Base-by-base conservation (phyloP, 2,113 vertebrate genomes). In the Psephotus haematonotus region DNA sequence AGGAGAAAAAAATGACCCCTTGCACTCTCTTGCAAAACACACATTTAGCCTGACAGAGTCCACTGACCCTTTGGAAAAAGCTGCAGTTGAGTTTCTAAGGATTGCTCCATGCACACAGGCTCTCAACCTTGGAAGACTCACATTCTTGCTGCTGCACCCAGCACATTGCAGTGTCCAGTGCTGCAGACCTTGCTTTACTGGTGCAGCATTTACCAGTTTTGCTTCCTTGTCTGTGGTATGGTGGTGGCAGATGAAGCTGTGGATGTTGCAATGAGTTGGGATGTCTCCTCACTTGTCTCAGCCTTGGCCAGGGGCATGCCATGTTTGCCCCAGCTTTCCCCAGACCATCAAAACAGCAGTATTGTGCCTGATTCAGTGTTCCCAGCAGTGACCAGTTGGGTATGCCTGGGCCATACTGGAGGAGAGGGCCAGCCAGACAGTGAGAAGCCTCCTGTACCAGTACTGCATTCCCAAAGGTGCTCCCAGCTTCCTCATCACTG, bases 21-120 rank as follows among this genome's bases (percentile, higher is more conserved):
- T 49, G 25, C 18, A 4, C 11, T 13, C 31, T 5, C 2, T 62
- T 37, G 31, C 35, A 77, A 76, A 90, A 80, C 23, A 24, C 13
- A 64, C 15, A 3, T 76, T 67, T 68, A 43, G 29, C 10, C 17
- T 18, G 41, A 16, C 23, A 35, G 53, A 67, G 16, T 62, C 37
- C 17, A 5, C 35, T 12, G 44, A 4, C 3, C 11, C 43, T 53
- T 35, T 6, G 1, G 53, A 57, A 74, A 27, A 67, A 60, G 44
- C 52, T 69, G 46, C 3, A 12, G 22, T 23, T 81, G 29, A 4
- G 3, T 55, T 85, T 57, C 63, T 57, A 53, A 33, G 29, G 72
- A 17, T 23, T 19, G 25, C n/a, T 67, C 7, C 16, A 3, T 1
- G 2, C 15, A 13, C 47, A 15, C 1, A 1, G n/a, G 1, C 53